Conservation (phyloP, 2,888 invertebrate species). For the Eupeodes luniger region DNA sequence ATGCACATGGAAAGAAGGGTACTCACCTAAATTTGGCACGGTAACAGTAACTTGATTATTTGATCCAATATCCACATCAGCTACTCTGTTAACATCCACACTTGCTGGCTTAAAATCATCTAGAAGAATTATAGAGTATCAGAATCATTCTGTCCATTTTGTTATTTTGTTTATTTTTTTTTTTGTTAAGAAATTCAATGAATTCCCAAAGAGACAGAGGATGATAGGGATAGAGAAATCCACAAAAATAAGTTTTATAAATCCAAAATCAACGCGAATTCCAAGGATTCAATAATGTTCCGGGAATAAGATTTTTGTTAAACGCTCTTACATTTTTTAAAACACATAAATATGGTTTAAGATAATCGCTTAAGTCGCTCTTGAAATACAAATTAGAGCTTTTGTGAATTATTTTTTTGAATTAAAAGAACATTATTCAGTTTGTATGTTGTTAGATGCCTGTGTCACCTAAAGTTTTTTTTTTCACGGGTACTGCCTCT, state of each 20-base stretch:
- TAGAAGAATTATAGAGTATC: conserved; percentile 83
- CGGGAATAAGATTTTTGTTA: too few species aligned
- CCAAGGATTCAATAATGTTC: too few species aligned
- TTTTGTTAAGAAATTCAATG: conserved; percentile 4
- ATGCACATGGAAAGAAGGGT: not conserved
- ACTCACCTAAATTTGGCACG: conserved; percentile 94
- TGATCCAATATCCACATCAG: conserved; percentile 94
- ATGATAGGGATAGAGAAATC: not conserved
- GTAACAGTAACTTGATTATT: conserved; percentile 96
- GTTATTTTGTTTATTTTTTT: not conserved
- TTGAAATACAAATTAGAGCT: too few species aligned
- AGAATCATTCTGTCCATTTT: conserved; percentile 43
- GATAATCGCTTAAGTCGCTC: too few species aligned
- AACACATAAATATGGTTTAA: too few species aligned
- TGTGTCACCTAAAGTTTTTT: too few species aligned
- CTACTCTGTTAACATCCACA: conserved; percentile 96
- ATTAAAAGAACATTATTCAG: too few species aligned
- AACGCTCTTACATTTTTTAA: too few species aligned
- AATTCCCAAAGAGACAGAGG: not conserved
- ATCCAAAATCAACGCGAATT: not conserved
- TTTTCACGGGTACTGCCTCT: too few species aligned
- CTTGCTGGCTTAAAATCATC: conserved; percentile 99
- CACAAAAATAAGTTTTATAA: not conserved
- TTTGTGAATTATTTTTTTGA: too few species aligned
- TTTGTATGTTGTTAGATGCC: too few species aligned